phyloP scores from a whole-genome alignment of 2,888 invertebrate genomes.

The Stegana nigrithorax region DNA sequence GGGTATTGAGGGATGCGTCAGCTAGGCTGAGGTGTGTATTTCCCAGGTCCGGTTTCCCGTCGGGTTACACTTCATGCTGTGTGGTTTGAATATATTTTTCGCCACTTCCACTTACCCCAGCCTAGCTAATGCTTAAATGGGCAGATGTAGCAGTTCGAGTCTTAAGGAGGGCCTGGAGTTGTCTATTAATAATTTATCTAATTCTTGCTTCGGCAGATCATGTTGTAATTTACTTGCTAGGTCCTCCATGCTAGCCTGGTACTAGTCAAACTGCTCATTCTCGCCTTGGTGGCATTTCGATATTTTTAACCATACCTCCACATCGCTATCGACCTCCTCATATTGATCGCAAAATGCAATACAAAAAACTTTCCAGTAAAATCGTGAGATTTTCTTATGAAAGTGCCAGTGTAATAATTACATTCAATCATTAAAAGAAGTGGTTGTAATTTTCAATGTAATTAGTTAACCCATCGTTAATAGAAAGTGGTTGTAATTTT shows the following conservation, averaged over 20 bases:
- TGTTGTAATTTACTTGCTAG: not conserved
- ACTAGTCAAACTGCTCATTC: slow-evolving; percentile 14
- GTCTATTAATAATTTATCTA: too few species aligned
- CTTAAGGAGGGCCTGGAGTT: not conserved
- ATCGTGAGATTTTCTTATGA: not conserved
- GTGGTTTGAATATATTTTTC: not conserved
- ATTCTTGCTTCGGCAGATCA: not conserved
- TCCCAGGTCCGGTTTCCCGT: not conserved
- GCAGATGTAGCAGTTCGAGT: not conserved
- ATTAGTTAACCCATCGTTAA: too few species aligned
- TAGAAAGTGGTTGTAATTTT: too few species aligned
- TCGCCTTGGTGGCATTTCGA: slow-evolving; percentile 8
- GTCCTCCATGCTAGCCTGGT: not conserved
- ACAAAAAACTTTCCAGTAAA: not conserved
- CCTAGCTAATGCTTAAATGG: not conserved
- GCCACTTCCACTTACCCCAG: not conserved
- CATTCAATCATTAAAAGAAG: too few species aligned
- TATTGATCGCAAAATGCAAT: slow-evolving; percentile 3
- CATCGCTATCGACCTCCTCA: slow-evolving; percentile 1
- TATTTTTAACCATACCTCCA: slow-evolving; percentile 18
- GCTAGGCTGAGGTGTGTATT: not conserved
- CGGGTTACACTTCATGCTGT: not conserved
- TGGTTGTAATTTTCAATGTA: too few species aligned
- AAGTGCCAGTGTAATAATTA: too few species aligned
- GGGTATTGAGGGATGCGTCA: too few species aligned